Conservation (phyloP, 2,888 invertebrate species). For the Sarcophaga subvicina region DNA sequence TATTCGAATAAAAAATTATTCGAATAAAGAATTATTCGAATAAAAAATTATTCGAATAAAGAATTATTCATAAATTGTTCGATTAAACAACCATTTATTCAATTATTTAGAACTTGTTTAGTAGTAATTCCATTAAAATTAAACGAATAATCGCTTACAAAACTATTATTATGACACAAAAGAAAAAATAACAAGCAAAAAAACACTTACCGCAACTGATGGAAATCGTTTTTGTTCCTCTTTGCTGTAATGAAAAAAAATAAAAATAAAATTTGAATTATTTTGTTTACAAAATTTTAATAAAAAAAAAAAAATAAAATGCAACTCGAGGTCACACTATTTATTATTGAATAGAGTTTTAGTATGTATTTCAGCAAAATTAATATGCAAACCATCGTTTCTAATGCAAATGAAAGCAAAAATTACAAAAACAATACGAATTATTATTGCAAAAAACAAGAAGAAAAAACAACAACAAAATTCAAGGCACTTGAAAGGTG, state of each 20-base stretch:
- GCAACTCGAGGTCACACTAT: neutral
- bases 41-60: neutral
- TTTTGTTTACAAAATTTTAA: neutral
- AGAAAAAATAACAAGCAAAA: neutral
- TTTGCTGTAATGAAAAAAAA: neutral
- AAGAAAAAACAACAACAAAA: conserved; percentile 13
- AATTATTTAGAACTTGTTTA: no score
- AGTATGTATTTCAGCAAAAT: conserved; percentile 30
- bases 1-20: no score
- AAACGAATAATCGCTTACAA: neutral
- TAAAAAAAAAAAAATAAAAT: neutral
- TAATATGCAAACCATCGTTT: conserved; percentile 63
- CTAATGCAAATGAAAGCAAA: conserved; percentile 61
- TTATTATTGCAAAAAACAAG: no score
- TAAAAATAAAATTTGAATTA: neutral
- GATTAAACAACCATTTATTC: neutral
- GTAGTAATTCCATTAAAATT: neutral
- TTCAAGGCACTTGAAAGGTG: conserved; percentile 56
- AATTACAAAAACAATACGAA: conserved; percentile 6
- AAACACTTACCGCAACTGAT: neutral
- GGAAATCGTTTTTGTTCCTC: neutral
- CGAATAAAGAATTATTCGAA: neutral
- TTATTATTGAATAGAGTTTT: neutral
- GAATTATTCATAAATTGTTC: neutral
- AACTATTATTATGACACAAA: neutral